A percentile compares a stretch with the other conserved stretches of the same genome.
These are phyloP conservation scores for Dicrostonyx torquatus DNA, from an alignment of 2,797 vertebrate genomes.

Conservation along the genomic window DNA sequence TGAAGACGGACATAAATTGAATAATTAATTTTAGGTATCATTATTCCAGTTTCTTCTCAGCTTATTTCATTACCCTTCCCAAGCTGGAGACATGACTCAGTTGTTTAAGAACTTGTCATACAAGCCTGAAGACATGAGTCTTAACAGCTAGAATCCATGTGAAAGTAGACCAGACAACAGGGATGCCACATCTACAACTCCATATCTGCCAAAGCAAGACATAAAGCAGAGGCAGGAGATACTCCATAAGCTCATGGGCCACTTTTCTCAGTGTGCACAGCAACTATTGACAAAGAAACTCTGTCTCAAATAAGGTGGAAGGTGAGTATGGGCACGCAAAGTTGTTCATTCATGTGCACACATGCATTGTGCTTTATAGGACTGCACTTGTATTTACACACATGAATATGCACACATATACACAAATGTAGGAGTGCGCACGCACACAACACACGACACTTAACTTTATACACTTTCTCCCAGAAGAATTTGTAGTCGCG, in stretches of 20 bases:
- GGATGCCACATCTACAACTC: not conserved
- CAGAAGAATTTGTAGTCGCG: not conserved
- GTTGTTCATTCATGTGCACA: not conserved
- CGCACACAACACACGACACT: not conserved
- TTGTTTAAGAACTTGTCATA: not conserved
- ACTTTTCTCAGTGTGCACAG: not conserved
- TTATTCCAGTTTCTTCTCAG: constrained; percentile 6
- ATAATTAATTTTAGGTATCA: constrained; percentile 23
- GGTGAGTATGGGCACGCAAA: not conserved
- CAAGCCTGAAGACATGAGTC: not conserved
- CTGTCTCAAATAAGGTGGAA: not conserved
- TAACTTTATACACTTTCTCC: not conserved
- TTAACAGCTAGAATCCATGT: not conserved
- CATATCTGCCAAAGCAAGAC: not conserved
- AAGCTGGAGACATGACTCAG: not conserved
- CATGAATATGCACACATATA: not conserved
- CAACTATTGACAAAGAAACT: not conserved
- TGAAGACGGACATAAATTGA: not conserved
- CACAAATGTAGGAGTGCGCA: too few relatives aligned
- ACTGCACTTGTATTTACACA: not conserved
- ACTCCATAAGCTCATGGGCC: rapidly evolving
- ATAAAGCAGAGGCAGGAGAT: not conserved
- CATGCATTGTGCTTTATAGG: not conserved
- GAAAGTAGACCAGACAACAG: not conserved
- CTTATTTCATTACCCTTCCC: not conserved